Evolutionary conservation across 2,113 vertebrate genomes (phyloP), one percentile per base, ranked within the genome.

Genomic region (Periophthalmodon schlosseri): DNA sequence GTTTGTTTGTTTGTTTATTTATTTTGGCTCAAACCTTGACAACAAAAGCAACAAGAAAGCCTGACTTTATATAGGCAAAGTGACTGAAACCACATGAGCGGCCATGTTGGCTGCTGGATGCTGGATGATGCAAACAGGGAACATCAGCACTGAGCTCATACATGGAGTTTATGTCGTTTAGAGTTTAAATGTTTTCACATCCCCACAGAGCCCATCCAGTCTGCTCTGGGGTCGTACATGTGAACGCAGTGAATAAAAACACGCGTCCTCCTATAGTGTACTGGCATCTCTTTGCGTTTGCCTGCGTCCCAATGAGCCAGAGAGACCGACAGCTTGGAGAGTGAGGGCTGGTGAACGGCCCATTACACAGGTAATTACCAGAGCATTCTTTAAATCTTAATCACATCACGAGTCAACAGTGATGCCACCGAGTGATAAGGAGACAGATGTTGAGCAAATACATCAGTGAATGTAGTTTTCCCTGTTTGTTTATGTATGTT

Each of bases 321-420:
- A 64, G 85, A 89, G 82, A 90, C 81, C 88, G 87, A 86, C 88
- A 86, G 84, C 83, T 86, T 87, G 88, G 88, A 88, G 84, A 89
- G 85, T 72, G 85, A 86, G 83, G 86, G 85, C 88, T 90, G 87
- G 87, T 86, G 76, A 87, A 91, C 85, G 91, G 77, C 91, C 88
- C 91, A 91, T 93, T 94, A 93, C 89, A 88, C 87, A 83, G 89
- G 90, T 92, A 93, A 92, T 93, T 92, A 88, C 86, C 87, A 87
- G 79, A 90, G 81, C 91, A 91, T 93, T 90, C 89, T 91, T 91
- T 89, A 90, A 92, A 92, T 93, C 90, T 93, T 93, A 93, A 94
- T 91, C 90, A 93, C 87, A 92, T 87, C 84, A 81, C 79, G 86
- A 84, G 89, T 92, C 91, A 91, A 86, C 89, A 88, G 84, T 82